These are phyloP conservation scores for Drosophila azteca DNA, from an alignment of 1,140 invertebrate species.

Conservation along the genomic window DNA sequence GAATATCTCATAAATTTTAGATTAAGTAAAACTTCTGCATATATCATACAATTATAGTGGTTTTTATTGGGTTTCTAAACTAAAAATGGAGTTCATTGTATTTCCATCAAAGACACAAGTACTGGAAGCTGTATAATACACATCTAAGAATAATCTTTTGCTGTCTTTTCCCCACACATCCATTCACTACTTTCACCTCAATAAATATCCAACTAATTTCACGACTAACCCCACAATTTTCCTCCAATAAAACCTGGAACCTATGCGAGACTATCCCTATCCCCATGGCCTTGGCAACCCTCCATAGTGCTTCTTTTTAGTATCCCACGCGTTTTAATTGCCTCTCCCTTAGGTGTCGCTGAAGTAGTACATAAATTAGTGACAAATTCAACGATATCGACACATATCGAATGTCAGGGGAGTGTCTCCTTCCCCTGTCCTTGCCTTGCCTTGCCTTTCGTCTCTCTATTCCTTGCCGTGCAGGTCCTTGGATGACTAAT, in stretches of 20 bases:
- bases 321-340: slow-evolving; percentile 52
- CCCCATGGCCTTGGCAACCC: slow-evolving; percentile 10
- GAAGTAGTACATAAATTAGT: slow-evolving; percentile 59
- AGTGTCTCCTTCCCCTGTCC: slow-evolving; percentile 3
- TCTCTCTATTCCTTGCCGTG: not conserved
- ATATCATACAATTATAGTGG: too few relatives aligned
- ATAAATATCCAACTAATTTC: slow-evolving; percentile 14
- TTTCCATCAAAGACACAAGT: too few relatives aligned
- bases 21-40: too few relatives aligned
- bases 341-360: slow-evolving; percentile 45
- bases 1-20: too few relatives aligned
- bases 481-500: slow-evolving; percentile 64
- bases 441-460: too few relatives aligned
- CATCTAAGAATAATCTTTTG: too few relatives aligned
- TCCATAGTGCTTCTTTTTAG: not conserved
- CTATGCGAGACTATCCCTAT: slow-evolving; percentile 21
- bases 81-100: too few relatives aligned
- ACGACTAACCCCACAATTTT: not conserved
- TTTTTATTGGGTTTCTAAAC: too few relatives aligned
- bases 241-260: not conserved
- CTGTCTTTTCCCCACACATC: too few relatives aligned
- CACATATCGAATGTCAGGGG: slow-evolving; percentile 26
- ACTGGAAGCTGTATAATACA: too few relatives aligned
- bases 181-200: too few relatives aligned
- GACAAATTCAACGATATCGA: slow-evolving; percentile 48